phyloP scores from a whole-genome alignment of 2,797 vertebrate genomes.

The Cyprinella venusta region DNA sequence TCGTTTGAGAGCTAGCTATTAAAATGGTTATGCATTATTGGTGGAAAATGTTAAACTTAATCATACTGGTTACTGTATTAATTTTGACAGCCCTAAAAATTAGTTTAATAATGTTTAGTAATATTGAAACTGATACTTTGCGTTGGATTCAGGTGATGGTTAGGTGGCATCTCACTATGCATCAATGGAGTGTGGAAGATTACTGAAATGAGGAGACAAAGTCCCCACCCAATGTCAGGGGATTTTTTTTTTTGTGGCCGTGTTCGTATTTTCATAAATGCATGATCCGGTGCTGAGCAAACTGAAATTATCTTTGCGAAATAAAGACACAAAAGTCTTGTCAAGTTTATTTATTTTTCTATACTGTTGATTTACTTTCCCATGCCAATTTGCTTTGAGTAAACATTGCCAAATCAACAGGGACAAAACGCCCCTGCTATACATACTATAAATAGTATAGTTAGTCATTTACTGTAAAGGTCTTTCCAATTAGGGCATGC shows the following conservation, averaged over 20 bases:
- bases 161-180: not conserved
- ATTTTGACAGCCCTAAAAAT: not conserved
- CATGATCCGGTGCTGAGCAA: not conserved
- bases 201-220: not conserved
- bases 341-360: not conserved
- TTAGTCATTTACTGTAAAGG: conserved; percentile 6
- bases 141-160: not conserved
- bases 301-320: not conserved
- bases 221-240: not conserved
- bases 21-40: not conserved
- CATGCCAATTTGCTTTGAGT: not conserved
- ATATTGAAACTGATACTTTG: not conserved
- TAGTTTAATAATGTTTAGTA: not conserved
- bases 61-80: not conserved
- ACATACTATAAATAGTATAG: not conserved
- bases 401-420: not conserved
- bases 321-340: not conserved
- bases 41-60: not conserved
- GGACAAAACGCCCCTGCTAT: not conserved
- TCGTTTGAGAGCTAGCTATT: not conserved
- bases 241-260: not conserved
- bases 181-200: not conserved
- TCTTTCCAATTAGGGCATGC: not conserved
- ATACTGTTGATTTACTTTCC: not conserved
- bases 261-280: not conserved